Evolutionary conservation across 1,140 invertebrate genomes (phyloP).

Genomic region (Leptinotarsa defecta): DNA sequence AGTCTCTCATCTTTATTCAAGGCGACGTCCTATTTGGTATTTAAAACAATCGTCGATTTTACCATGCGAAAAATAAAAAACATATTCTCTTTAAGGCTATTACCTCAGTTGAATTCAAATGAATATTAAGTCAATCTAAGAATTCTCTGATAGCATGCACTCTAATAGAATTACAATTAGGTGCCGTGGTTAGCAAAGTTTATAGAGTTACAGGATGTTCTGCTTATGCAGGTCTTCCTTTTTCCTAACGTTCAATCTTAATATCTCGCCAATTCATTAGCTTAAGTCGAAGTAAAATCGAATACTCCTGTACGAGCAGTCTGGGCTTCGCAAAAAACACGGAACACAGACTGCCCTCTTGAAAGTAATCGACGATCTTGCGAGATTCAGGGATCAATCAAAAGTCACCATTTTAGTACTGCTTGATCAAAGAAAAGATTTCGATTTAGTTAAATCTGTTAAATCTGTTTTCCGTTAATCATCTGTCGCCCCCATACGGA

Average conservation of each 20-base stretch:
- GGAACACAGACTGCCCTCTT: too few relatives aligned
- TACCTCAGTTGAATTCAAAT: slow-evolving; percentile 31
- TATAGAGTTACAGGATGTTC: slow-evolving; percentile 9
- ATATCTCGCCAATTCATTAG: too few relatives aligned
- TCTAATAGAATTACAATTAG: slow-evolving; percentile 22
- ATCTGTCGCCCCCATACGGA: too few relatives aligned
- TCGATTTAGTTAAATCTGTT: too few relatives aligned
- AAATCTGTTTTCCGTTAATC: too few relatives aligned
- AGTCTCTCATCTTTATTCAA: slow-evolving; percentile 19
- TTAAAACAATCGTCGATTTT: slow-evolving; percentile 32
- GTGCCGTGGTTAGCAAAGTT: neutral
- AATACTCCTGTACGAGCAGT: too few relatives aligned
- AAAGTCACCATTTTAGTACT: too few relatives aligned
- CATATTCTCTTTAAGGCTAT: slow-evolving; percentile 26
- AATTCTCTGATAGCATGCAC: slow-evolving; percentile 12
- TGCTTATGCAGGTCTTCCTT: neutral
- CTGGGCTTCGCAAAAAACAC: too few relatives aligned
- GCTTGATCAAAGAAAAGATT: too few relatives aligned
- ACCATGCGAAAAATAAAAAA: slow-evolving; percentile 31
- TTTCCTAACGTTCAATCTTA: neutral
- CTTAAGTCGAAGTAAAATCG: too few relatives aligned
- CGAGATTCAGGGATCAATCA: too few relatives aligned
- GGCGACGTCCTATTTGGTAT: slow-evolving; percentile 23
- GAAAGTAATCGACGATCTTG: too few relatives aligned
- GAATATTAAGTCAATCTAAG: slow-evolving; percentile 28